Evolutionary conservation across 2,797 vertebrate species (phyloP), one percentile per base, ranked within the genome.

Genomic region (Phoebastria nigripes): DNA sequence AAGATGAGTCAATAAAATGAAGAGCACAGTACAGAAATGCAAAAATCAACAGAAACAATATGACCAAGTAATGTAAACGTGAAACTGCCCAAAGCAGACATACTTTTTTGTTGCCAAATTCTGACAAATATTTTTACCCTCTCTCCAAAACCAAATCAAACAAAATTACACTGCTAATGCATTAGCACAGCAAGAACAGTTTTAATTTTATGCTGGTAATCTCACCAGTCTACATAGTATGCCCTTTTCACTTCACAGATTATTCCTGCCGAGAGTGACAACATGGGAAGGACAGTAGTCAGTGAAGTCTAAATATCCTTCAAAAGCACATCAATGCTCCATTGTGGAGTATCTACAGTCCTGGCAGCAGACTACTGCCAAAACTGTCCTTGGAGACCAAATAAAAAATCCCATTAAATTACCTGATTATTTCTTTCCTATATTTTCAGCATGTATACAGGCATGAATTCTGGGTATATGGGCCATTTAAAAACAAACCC

Each of bases 1-100:
- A 76, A 91, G 28, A 78, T 54, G 77, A 87, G 33, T 19, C 71
- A 87, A 87, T 82, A 88, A 96, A 95, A 94, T 37, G 4, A 87
- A 78, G 3, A 82, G 69, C 26, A 81, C 16, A 78, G 39, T 70
- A 71, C 2, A 92, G 42, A 93, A 84, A 94, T 26, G n/a, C 12
- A 67, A 90, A 90, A 87, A 89, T 47, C 41, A 89, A 89, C 20
- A n/a, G 31, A 89, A 93, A 92, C 31, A 22, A 20, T 15, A 69
- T 4, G 11, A 49, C 3, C n/a, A 82, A 58, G 85, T 39, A 72
- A 62, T 22, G 14, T 24, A 76, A 93, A 25, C 0, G 1, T 33
- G 71, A 87, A 89, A 51, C 35, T 63, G 20, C 19, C 51, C 10
- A 90, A 74, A 83, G 29, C 7, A 84, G 61, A 46, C 21, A 55